A percentile compares a stretch with the other conserved stretches of the same genome.
Conservation (phyloP, 2,113 vertebrate genomes). For the Catagonus wagneri region DNA sequence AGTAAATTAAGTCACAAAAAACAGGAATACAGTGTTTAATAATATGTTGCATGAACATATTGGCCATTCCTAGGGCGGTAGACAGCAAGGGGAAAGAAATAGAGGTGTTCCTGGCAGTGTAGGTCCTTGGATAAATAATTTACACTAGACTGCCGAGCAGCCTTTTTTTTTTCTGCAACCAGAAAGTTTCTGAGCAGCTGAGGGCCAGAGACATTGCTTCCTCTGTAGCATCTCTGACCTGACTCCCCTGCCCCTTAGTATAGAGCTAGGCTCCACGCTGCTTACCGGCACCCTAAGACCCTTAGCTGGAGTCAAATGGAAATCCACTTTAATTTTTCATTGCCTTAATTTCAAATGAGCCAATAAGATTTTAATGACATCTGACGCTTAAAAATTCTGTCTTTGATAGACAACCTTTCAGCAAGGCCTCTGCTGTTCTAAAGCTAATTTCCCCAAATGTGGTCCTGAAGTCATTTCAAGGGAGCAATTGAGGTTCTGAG, state of each 20-base stretch:
- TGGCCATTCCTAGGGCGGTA: background rate
- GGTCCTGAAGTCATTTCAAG: conserved; percentile 85
- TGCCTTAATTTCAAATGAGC: conserved; percentile 94
- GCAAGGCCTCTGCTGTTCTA: conserved; percentile 85
- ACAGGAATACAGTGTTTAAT: background rate
- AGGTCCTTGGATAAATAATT: background rate
- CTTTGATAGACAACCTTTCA: conserved; percentile 93
- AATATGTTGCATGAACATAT: accelerated
- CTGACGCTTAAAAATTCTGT: conserved; percentile 91
- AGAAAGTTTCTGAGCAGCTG: background rate
- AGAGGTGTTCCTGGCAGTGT: background rate
- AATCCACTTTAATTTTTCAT: conserved; percentile 91
- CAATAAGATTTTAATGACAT: conserved; percentile 93
- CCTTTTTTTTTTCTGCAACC: background rate
- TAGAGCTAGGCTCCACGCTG: background rate
- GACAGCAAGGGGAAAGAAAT: background rate
- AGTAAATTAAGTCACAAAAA: background rate
- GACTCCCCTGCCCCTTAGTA: background rate
- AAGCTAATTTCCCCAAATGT: conserved; percentile 83
- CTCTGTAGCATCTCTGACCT: background rate
- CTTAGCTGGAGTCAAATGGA: conserved; percentile 86
- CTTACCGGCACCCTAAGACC: conserved; percentile 81
- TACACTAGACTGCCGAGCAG: background rate
- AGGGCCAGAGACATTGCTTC: background rate
- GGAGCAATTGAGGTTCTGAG: conserved; percentile 79